These are phyloP conservation scores for Numenius phaeopus DNA, from an alignment of 2,797 vertebrate species.

Conservation along the genomic window DNA sequence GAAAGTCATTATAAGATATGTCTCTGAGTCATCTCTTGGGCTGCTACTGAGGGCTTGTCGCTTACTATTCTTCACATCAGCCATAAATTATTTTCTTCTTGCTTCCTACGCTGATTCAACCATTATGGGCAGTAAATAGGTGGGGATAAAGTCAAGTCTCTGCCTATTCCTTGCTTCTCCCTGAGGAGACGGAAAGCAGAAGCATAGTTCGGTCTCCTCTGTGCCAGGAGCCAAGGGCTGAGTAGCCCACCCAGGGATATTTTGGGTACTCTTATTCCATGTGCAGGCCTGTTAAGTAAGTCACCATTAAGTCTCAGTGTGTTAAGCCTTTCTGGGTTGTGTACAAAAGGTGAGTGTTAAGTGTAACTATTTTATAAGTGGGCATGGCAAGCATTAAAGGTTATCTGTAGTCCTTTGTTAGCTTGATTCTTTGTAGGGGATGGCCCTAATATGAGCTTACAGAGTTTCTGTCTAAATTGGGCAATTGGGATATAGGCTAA, in stretches of 20 bases:
- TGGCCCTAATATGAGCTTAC: background rate
- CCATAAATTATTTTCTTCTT: background rate
- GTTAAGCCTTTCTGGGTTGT: background rate
- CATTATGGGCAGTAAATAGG: background rate
- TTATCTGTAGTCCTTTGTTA: background rate
- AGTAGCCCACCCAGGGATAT: background rate
- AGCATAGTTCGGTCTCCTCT: background rate
- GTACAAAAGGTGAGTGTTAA: background rate
- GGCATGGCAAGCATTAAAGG: background rate
- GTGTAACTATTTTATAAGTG: background rate
- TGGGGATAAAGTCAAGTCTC: background rate
- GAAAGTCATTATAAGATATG: background rate
- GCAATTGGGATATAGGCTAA: background rate
- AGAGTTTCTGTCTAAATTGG: background rate
- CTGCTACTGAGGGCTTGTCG: background rate
- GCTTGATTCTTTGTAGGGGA: background rate
- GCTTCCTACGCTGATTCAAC: background rate
- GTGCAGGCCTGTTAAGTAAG: background rate
- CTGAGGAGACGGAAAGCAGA: background rate
- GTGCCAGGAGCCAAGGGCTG: background rate
- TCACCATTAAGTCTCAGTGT: background rate
- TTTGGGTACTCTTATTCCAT: background rate
- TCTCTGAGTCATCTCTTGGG: background rate
- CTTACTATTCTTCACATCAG: background rate
- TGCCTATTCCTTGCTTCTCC: background rate